Evolutionary conservation across 64 coral and sea anemone genomes (phyloP), one percentile per base, ranked within the genome.

Genomic region (Platygyra sinensis): DNA sequence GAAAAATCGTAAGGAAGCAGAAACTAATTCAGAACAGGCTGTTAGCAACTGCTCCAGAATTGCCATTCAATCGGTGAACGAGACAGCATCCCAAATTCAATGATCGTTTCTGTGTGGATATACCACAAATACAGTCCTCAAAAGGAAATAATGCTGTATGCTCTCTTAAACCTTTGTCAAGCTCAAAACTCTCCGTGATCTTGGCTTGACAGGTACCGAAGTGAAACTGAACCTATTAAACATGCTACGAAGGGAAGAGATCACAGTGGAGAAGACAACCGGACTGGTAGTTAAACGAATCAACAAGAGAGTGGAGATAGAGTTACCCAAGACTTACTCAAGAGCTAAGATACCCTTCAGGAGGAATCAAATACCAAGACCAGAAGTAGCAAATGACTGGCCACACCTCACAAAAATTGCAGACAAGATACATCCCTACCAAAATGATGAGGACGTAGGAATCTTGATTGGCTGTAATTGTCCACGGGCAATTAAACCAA

Each of bases 401-500:
- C 62, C 81, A 28, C 82, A 89, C 77, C 50, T 89, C 19, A 16
- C 52, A 33, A 25, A 14, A 30, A 83, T 86, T 7, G 87, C 64
- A 52, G 29, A 76, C 32, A 24, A 94, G 64, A 63, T 74, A 10
- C 60, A 87, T 52, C 88, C 93, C n/a, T 74, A 82, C 49, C 30
- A 38, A 82, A 60, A 83, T 30, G 85, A 91, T 67, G 46, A 69
- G 11, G 65, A 87, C 0, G 76, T 95, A 6, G 69, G 83, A 31
- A 67, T 91, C 29, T 73, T 90, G 7, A 79, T 91, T 18, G 89
- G 93, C 30, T 20, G 69, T 32, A 95, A 95, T 27, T 95, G 94
- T 30, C 15, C 86, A 17, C 72, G 78, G n/a, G 89, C 85, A 5
- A 84, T 91, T 16, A 77, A 86, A 60, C 89, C 85, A 55, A 74